Evolutionary conservation across 2,797 vertebrate species (phyloP).

Genomic region (Taeniopygia guttata): DNA sequence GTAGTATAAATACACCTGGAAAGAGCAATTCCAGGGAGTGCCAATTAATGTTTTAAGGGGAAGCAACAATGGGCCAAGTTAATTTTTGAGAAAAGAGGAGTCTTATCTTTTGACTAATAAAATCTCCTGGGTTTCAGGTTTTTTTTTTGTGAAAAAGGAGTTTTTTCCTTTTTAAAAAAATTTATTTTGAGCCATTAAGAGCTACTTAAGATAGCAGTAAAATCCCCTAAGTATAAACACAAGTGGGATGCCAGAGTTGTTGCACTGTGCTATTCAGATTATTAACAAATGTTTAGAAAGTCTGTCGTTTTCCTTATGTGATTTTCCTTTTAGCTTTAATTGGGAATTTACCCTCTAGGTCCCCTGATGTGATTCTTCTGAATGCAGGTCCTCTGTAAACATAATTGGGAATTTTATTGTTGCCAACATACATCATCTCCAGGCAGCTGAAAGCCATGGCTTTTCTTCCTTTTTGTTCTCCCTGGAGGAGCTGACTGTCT

Average conservation of each 20-base stretch:
- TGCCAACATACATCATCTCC: neutral
- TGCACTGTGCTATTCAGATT: neutral
- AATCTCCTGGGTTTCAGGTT: neutral
- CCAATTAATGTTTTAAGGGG: neutral
- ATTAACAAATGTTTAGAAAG: neutral
- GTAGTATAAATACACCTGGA: neutral
- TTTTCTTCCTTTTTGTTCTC: neutral
- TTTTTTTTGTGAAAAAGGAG: no score
- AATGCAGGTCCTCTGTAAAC: neutral
- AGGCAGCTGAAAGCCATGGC: neutral
- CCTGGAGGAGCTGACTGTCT: neutral
- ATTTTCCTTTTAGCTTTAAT: neutral
- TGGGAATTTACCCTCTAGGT: neutral
- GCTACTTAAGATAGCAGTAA: neutral
- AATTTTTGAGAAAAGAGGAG: neutral
- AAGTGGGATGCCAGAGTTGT: neutral
- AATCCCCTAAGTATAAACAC: neutral
- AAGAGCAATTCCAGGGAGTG: neutral
- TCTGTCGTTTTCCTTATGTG: neutral
- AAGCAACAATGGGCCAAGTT: neutral
- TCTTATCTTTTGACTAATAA: neutral
- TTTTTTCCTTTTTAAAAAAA: neutral
- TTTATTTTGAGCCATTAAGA: neutral
- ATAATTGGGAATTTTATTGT: neutral
- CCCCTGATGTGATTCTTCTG: neutral